A percentile compares a stretch with the other conserved stretches of the same genome.
Conservation (phyloP, 2,888 invertebrate genomes). For the Drosophila prolongata region DNA sequence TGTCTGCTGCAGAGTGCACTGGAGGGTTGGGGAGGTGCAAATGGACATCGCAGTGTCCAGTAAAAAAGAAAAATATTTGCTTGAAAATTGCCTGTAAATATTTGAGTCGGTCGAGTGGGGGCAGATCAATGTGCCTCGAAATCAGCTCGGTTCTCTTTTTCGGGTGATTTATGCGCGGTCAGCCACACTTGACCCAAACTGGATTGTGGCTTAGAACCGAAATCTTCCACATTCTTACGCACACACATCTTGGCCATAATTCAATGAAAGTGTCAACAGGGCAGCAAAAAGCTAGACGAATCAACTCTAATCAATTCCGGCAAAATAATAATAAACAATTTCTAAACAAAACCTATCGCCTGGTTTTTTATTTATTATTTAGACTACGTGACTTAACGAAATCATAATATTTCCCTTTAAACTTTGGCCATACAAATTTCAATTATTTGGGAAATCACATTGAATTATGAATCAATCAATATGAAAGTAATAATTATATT, state of each 20-base stretch:
- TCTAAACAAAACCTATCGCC: constrained; percentile 38
- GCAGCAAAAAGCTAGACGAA: constrained; percentile 33
- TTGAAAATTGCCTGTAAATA: constrained; percentile 76
- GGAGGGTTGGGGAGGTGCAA: constrained; percentile 41
- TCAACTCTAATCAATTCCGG: constrained; percentile 63
- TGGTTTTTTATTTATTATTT: not conserved
- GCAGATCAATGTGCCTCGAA: constrained; percentile 42
- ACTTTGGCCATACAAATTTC: not conserved
- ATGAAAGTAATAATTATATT: too few species aligned
- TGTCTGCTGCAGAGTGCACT: constrained; percentile 10
- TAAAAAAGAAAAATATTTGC: constrained; percentile 70
- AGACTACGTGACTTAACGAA: constrained; percentile 25
- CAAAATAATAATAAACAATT: constrained; percentile 71
- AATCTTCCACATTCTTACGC: constrained; percentile 24
- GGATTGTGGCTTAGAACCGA: constrained; percentile 19
- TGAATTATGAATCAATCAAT: too few species aligned
- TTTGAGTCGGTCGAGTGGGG: constrained; percentile 25
- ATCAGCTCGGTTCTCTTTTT: constrained; percentile 33
- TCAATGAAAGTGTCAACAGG: constrained; percentile 75
- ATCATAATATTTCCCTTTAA: too few species aligned
- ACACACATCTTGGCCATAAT: constrained; percentile 66
- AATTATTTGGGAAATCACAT: too few species aligned
- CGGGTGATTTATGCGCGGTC: constrained; percentile 71
- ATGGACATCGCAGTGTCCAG: constrained; percentile 65
- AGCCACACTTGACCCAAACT: constrained; percentile 58